Evolutionary conservation across 2,888 invertebrate species (phyloP).

Genomic region (Ernsta delagoae): DNA sequence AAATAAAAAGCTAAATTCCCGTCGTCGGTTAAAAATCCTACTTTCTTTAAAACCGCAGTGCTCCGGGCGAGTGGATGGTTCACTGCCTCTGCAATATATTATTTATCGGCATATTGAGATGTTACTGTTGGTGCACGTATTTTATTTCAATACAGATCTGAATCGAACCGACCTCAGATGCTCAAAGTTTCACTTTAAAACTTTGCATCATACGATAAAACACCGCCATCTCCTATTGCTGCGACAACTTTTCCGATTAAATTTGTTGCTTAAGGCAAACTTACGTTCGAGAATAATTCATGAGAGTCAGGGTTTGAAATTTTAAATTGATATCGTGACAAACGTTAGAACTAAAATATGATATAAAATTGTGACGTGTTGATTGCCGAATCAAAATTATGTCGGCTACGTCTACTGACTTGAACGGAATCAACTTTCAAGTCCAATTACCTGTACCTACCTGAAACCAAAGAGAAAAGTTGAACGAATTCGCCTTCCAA

Average conservation of each 20-base stretch:
- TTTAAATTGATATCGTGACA: not conserved
- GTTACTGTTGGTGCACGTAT: slow-evolving; percentile 7
- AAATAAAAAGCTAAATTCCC: slow-evolving; percentile 44
- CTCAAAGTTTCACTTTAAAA: slow-evolving; percentile 12
- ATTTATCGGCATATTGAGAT: slow-evolving; percentile 51
- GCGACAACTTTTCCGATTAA: slow-evolving; percentile 18
- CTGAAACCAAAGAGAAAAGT: slow-evolving; percentile 11
- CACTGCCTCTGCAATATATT: slow-evolving; percentile 54
- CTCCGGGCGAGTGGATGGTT: slow-evolving; percentile 53
- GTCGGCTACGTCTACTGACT: not conserved
- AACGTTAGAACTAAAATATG: not conserved
- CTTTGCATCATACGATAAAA: slow-evolving; percentile 1
- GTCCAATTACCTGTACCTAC: not conserved
- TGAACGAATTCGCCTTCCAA: slow-evolving; percentile 23
- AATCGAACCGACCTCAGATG: slow-evolving; percentile 13
- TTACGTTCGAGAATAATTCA: not conserved
- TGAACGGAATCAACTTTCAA: not conserved
- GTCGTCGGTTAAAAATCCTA: slow-evolving; percentile 41
- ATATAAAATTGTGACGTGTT: not conserved
- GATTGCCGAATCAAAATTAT: not conserved
- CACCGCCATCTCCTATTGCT: not conserved
- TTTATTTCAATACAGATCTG: slow-evolving; percentile 24
- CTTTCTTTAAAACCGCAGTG: slow-evolving; percentile 65
- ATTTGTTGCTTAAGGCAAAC: slow-evolving; percentile 8
- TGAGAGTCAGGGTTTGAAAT: not conserved